A percentile compares a stretch with the other conserved stretches of the same genome.
phyloP scores from a whole-genome alignment of 2,888 invertebrate genomes.

The Diploptera punctata region DNA sequence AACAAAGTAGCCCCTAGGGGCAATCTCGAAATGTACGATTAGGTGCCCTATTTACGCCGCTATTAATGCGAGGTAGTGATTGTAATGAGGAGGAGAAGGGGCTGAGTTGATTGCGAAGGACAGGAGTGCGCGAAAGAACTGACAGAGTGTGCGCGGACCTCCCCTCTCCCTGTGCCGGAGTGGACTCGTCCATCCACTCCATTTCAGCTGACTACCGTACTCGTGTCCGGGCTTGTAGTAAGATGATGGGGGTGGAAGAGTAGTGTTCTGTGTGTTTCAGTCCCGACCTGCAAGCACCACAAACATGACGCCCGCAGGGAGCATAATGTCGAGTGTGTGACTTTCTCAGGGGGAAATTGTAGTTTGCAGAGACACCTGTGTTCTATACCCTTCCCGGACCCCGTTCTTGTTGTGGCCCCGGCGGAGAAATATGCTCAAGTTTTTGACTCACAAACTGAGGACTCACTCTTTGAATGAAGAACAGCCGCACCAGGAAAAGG shows the following conservation, averaged over 20 bases:
- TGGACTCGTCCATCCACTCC: constrained; percentile 56
- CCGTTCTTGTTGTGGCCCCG: constrained; percentile 55
- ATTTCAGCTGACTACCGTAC: constrained; percentile 61
- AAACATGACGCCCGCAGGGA: not conserved
- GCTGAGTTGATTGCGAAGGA: no score
- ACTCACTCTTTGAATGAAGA: constrained; percentile 87
- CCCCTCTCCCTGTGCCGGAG: constrained; percentile 53
- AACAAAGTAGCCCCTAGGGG: constrained; percentile 8
- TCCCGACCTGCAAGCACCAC: not conserved
- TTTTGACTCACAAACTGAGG: constrained; percentile 84
- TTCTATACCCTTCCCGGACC: not conserved
- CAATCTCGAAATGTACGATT: not conserved
- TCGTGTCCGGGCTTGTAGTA: constrained; percentile 56
- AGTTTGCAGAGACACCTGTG: constrained; percentile 2
- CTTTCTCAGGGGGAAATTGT: constrained; percentile 8
- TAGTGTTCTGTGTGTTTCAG: constrained; percentile 19
- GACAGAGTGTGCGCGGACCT: constrained; percentile 19
- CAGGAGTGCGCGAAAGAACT: not conserved
- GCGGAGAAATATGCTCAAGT: constrained; percentile 80
- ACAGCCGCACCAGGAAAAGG: constrained; percentile 70
- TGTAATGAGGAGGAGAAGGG: no score
- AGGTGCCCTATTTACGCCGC: not conserved
- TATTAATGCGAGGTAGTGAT: not conserved
- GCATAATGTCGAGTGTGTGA: constrained; percentile 42
- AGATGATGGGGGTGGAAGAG: constrained; percentile 35